Percentiles rank a stretch among this genome's conserved stretches.
These are phyloP conservation scores for Mormyrus hasselquistii DNA, from an alignment of 2,797 vertebrate species.

Conservation along the genomic window DNA sequence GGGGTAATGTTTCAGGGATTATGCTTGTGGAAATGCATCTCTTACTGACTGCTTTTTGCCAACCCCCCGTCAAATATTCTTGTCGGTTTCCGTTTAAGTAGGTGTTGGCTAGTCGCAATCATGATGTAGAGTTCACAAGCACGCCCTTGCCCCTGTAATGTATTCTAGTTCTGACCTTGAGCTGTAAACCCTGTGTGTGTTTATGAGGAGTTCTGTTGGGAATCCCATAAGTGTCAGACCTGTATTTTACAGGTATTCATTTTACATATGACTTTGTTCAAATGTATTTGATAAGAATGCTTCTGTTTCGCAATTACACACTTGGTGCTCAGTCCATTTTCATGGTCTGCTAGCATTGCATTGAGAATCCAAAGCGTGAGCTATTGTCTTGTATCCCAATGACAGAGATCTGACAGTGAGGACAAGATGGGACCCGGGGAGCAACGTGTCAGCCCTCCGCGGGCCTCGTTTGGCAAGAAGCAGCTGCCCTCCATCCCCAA, in stretches of 20 bases:
- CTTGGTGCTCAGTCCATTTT: neutral
- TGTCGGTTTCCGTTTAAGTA: neutral
- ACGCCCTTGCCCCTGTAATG: neutral
- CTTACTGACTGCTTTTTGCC: neutral
- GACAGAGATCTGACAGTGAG: conserved; percentile 79
- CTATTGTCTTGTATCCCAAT: neutral
- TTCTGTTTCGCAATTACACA: neutral
- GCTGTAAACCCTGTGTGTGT: neutral
- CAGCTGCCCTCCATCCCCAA: conserved; percentile 83
- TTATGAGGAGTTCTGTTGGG: neutral
- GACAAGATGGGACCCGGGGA: conserved; percentile 74
- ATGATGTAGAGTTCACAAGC: neutral
- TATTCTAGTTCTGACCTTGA: neutral
- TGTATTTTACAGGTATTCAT: neutral
- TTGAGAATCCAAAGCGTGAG: neutral
- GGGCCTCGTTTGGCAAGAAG: conserved; percentile 72
- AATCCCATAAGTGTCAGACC: neutral
- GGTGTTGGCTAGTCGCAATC: neutral
- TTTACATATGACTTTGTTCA: neutral
- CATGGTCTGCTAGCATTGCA: neutral
- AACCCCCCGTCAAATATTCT: neutral
- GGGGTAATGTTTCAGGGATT: conserved; percentile 7
- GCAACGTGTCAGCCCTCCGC: conserved; percentile 77
- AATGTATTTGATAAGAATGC: neutral
- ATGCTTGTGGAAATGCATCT: neutral